Conservation (phyloP, 1,140 invertebrate species). For the Prorops nasuta region DNA sequence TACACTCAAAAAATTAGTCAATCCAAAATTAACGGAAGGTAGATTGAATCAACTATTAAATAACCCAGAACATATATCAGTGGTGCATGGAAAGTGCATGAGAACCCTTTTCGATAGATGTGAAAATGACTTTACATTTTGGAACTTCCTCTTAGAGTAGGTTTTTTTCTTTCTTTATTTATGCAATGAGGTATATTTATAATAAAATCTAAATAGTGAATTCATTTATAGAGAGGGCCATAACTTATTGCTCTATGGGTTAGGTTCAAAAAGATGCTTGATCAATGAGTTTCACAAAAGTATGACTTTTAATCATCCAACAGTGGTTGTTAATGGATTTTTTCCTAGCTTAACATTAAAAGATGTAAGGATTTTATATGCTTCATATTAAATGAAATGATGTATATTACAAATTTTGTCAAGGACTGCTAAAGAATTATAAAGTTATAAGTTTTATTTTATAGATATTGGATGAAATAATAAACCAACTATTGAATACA, state of each 20-base stretch:
- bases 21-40: slow-evolving; percentile 68
- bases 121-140: slow-evolving; percentile 38
- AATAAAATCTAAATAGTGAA: slow-evolving; percentile 3
- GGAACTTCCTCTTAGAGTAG: slow-evolving; percentile 49
- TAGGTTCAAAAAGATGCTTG: slow-evolving; percentile 83
- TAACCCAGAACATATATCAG: slow-evolving; percentile 56
- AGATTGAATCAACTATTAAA: slow-evolving; percentile 62
- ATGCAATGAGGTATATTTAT: not conserved
- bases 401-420: too few species aligned
- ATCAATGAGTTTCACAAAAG: slow-evolving; percentile 74
- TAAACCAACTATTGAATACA: slow-evolving; percentile 71
- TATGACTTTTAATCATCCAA: slow-evolving; percentile 65
- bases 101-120: slow-evolving; percentile 32
- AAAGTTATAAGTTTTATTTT: slow-evolving; percentile 23
- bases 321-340: slow-evolving; percentile 87
- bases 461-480: slow-evolving; percentile 75
- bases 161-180: slow-evolving; percentile 14
- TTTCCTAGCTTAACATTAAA: slow-evolving; percentile 87
- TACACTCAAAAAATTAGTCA: slow-evolving; percentile 75
- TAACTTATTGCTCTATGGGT: slow-evolving; percentile 81
- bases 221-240: slow-evolving; percentile 71
- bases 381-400: not conserved
- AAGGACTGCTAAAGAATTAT: not conserved
- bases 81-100: slow-evolving; percentile 60
- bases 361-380: slow-evolving; percentile 57